These are phyloP conservation scores for Thymelicus sylvestris DNA, from an alignment of 2,888 invertebrate species.

Conservation along the genomic window DNA sequence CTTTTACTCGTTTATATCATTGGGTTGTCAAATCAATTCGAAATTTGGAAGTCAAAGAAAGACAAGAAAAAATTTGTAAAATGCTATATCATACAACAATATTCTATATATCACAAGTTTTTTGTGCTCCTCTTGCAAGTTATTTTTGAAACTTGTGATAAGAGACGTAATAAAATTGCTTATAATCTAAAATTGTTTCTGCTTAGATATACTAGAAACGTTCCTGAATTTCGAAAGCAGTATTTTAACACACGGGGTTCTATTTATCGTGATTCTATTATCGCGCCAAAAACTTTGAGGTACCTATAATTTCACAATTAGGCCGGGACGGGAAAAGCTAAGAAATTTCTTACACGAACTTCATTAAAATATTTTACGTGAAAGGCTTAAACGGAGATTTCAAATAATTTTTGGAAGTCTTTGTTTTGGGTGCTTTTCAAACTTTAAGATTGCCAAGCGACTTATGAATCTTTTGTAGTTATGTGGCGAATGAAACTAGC, in stretches of 20 bases:
- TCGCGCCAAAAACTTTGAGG: constrained; percentile 48
- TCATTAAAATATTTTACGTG: constrained; percentile 73
- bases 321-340: constrained; percentile 50
- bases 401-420: constrained; percentile 47
- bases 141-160: no score
- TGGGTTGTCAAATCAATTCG: no score
- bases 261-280: constrained; percentile 12
- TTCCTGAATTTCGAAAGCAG: constrained; percentile 5
- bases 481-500: constrained; percentile 18
- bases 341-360: constrained; percentile 57
- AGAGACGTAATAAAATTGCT: neutral
- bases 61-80: no score
- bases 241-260: constrained; percentile 12
- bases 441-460: constrained; percentile 21
- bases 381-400: constrained; percentile 53
- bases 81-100: no score
- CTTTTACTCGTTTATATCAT: no score
- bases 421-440: constrained; percentile 21
- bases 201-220: neutral
- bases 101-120: no score
- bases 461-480: constrained; percentile 23
- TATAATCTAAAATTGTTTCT: neutral
- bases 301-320: constrained; percentile 65
- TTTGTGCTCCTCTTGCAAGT: no score
- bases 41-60: no score